Conservation (phyloP, 2,113 vertebrate genomes). For the Rhinoderma darwinii region DNA sequence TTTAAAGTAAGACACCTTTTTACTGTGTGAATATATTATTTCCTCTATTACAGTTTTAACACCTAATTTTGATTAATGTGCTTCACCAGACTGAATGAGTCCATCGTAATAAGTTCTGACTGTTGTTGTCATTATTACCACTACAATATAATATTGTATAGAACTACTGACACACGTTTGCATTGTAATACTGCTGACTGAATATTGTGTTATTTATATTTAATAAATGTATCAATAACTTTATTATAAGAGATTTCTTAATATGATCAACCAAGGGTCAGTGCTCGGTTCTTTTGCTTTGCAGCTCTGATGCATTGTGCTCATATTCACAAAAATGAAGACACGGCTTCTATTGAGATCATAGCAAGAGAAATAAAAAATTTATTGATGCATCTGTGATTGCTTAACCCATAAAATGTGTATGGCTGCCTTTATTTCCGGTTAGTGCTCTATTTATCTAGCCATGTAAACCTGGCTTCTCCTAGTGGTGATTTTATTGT, state of each 20-base stretch:
- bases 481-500: too few relatives aligned
- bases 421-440: too few relatives aligned
- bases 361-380: too few relatives aligned
- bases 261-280: too few relatives aligned
- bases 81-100: neutral
- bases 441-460: too few relatives aligned
- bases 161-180: neutral
- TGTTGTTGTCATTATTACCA: neutral
- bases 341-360: too few relatives aligned
- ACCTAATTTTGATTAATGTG: constrained; percentile 20
- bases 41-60: neutral
- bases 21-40: neutral
- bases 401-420: too few relatives aligned
- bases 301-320: too few relatives aligned
- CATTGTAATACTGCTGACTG: neutral
- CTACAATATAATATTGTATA: neutral
- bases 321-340: too few relatives aligned
- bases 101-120: neutral
- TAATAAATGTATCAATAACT: neutral
- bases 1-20: neutral
- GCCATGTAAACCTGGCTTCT: too few relatives aligned
- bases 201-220: neutral
- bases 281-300: too few relatives aligned
- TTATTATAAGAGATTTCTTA: neutral
- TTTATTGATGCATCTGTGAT: too few relatives aligned